Evolutionary conservation across 2,888 invertebrate genomes (phyloP), one percentile per base, ranked within the genome.

Genomic region (Abrostola triplasia): DNA sequence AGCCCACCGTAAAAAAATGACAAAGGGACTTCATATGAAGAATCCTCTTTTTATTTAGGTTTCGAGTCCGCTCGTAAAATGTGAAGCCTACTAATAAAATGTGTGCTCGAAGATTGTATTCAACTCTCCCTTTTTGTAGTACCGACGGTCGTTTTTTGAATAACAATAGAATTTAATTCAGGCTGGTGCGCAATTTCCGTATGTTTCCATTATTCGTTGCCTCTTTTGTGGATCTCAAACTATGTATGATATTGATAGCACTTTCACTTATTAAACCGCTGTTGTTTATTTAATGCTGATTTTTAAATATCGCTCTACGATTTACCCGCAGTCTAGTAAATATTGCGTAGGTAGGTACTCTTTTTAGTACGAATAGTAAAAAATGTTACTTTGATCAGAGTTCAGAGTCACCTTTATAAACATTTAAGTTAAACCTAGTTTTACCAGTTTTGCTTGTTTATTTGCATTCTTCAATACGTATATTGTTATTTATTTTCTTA

Each of bases 1-100:
- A 88, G 86, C 85, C 85, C 80, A 85, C 90, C 91, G 90, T 92
- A 92, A 92, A 92, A 78, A 92, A 90, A 86, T 89, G 86, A 90
- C 90, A 92, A 92, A 92, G 83, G 85, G 83, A 87, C 86, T 88
- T 79, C 86, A 87, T 91, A 92, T 89, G 90, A 91, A 88, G 88
- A 90, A 88, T 89, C 87, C 83, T 85, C 87, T 88, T 90, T 88
- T 92, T 89, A 91, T 91, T 92, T 89, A 88, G 86, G 88, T 86
- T 89, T 86, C 82, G 84, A 87, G 86, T 74, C 83, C 84, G 83
- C 85, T 89, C 92, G 89, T 92, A 92, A 92, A 92, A 88, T 76
- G 84, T 83, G 85, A 82, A 86, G 85, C 86, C 83, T 79, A 84
- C 87, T 88, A 89, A 91, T 90, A 92, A 92, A 92, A 90, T 86